phyloP scores from a whole-genome alignment of 2,797 vertebrate genomes.

The Dicrostonyx torquatus region DNA sequence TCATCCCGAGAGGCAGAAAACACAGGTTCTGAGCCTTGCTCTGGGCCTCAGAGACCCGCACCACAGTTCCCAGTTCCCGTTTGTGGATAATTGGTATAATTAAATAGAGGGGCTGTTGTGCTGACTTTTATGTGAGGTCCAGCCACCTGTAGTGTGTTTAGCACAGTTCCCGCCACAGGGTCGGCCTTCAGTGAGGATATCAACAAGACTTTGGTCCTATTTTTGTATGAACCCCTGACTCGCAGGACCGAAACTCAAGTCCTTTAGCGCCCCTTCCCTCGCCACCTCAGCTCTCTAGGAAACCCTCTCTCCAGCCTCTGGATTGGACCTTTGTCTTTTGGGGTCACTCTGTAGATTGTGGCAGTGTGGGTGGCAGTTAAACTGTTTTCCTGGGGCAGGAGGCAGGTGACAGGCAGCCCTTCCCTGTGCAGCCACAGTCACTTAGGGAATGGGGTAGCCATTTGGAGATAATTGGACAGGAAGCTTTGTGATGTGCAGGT shows the following conservation, averaged over 20 bases:
- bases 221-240: neutral
- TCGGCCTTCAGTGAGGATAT: neutral
- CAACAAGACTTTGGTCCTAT: neutral
- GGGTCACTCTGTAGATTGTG: neutral
- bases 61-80: neutral
- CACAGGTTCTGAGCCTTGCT: neutral
- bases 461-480: neutral
- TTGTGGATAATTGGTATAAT: neutral
- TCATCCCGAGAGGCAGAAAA: neutral
- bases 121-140: neutral
- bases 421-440: neutral
- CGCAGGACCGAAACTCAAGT: neutral
- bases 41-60: neutral
- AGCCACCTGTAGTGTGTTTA: neutral
- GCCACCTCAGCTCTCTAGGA: neutral
- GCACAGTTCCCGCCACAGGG: neutral
- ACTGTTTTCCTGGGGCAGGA: neutral
- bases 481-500: neutral
- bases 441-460: neutral
- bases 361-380: neutral
- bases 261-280: neutral
- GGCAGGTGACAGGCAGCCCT: neutral
- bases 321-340: neutral
- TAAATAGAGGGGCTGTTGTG: neutral
- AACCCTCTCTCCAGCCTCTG: neutral